Evolutionary conservation across 1,140 invertebrate species (phyloP), one percentile per base, ranked within the genome.

Genomic region (Caenorhabditis tropicalis): DNA sequence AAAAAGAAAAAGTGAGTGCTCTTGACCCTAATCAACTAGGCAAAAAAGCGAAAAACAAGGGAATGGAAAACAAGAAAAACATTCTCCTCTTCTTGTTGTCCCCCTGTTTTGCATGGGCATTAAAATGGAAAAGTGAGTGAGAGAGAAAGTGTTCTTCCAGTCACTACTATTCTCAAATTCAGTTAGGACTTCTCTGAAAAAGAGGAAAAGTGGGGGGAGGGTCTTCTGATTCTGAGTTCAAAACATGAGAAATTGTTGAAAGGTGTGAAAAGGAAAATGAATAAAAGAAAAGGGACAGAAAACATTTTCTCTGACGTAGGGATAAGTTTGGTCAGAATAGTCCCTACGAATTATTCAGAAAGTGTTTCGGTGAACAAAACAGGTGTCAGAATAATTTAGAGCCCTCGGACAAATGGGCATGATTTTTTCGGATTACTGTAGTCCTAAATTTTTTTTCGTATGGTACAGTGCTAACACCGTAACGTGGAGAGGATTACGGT

Each of bases 1-100:
- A 56, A 33, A 21, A 9, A 33, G 53, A 33, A 33, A n/a, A 16
- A 36, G 19, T 33, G 58, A n/a, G 58, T 65, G 58, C 58, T 65
- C 58, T 65, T 65, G 58, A 65, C 58, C 58, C 58, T 65, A 65
- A 65, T 65, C 58, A 65, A 65, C 58, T 16, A 65, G 12, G 19
- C 0, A 29, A 36, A 65, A 19, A 33, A 65, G 4, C 9, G 36
- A 65, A 33, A 65, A 16, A 21, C 15, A 65, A 24, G 29, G 24
- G 36, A 65, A 65, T 19, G 29, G 58, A 65, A 65, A 65, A 65
- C 58, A 65, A 65, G 10, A 56, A 24, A 56, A 51, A 51, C 48
- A 51, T 7, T 36, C 58, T n/a, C 31, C 4, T 21, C 21, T 4
- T 36, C 0, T 65, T 16, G 7, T 10, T 36, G 15, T 36, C 16